These are phyloP conservation scores for Gallinago undulata DNA, from an alignment of 2,113 vertebrate species.

Conservation along the genomic window DNA sequence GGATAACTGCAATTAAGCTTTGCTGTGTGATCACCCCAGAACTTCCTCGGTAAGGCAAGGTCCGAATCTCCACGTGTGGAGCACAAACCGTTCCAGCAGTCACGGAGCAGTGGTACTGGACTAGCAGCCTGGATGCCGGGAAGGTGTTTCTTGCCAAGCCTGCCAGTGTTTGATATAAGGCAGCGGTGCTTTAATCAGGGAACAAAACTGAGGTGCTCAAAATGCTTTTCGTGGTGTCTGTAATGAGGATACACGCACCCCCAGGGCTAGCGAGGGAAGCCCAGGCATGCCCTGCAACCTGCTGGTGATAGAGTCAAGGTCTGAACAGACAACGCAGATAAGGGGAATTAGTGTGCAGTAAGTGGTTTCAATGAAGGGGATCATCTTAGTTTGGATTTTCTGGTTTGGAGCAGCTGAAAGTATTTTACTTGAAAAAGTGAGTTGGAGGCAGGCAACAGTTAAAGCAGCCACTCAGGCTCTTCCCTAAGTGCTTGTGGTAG, in stretches of 20 bases:
- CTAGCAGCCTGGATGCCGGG: not conserved
- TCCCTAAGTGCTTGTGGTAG: not conserved
- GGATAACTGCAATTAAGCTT: not conserved
- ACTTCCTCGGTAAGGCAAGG: not conserved
- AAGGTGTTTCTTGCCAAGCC: not conserved
- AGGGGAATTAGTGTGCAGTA: not conserved
- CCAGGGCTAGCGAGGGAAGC: not conserved
- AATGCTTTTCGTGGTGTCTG: rapidly evolving
- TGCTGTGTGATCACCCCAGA: not conserved
- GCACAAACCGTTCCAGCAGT: not conserved
- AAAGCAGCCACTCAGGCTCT: not conserved
- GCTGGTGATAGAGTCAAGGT: not conserved
- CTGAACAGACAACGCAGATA: not conserved
- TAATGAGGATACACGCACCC: not conserved
- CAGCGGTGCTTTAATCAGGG: not conserved
- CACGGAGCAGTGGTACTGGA: not conserved
- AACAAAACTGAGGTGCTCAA: not conserved
- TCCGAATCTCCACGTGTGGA: rapidly evolving
- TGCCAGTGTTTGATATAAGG: not conserved
- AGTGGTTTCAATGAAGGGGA: not conserved
- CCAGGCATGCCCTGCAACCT: not conserved
- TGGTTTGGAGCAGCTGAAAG: not conserved
- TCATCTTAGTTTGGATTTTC: not conserved
- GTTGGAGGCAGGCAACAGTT: not conserved
- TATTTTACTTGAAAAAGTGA: not conserved